These are phyloP conservation scores for Odontophorus gujanensis DNA, from an alignment of 2,113 vertebrate genomes.

Conservation along the genomic window DNA sequence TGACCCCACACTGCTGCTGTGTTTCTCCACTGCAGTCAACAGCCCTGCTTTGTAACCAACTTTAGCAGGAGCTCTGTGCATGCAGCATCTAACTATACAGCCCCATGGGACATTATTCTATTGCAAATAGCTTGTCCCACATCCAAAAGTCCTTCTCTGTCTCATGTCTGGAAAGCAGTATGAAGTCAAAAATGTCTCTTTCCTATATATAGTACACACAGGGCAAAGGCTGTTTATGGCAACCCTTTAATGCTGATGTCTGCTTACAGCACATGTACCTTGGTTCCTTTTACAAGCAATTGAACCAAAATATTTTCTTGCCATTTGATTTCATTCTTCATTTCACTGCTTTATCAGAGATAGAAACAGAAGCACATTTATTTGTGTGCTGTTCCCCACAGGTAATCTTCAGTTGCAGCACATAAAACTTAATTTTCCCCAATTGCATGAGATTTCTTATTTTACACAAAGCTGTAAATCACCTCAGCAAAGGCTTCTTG, in stretches of 20 bases:
- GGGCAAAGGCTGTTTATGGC: conserved; percentile 37
- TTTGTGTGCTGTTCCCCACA: not conserved
- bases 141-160: not conserved
- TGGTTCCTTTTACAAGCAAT: conserved; percentile 37
- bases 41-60: not conserved
- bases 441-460: conserved; percentile 47
- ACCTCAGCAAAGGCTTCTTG: not conserved
- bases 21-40: not conserved
- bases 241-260: not conserved
- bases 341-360: conserved; percentile 35
- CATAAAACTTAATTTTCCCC: conserved; percentile 64
- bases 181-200: not conserved
- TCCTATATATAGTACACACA: not conserved
- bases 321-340: conserved; percentile 53
- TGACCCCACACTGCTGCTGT: not conserved
- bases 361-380: conserved; percentile 21
- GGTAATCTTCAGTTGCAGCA: conserved; percentile 43
- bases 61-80: not conserved
- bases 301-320: conserved; percentile 46
- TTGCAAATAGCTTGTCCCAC: not conserved
- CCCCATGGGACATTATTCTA: rapidly evolving
- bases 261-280: conserved; percentile 6
- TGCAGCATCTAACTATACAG: not conserved
- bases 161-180: not conserved
- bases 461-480: conserved; percentile 50